Percentiles rank a stretch among this genome's conserved stretches.
Conservation (phyloP, 1,140 invertebrate genomes). For the Tenebrio molitor region DNA sequence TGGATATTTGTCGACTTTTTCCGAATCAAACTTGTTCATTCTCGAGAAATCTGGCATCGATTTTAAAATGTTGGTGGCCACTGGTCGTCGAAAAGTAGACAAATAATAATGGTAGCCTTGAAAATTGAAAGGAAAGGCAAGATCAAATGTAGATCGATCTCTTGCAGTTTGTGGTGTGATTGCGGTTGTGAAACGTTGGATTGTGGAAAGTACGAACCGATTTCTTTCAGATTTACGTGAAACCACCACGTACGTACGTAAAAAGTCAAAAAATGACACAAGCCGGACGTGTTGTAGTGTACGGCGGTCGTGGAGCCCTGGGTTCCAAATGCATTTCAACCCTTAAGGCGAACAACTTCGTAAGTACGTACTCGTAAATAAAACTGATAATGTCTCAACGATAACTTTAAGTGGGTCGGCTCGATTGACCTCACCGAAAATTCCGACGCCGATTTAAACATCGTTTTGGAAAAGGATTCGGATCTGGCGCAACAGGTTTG, state of each 20-base stretch:
- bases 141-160: constrained; percentile 25
- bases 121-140: constrained; percentile 18
- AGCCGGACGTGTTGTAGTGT: constrained; percentile 84
- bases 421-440: constrained; percentile 92
- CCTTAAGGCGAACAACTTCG: constrained; percentile 93
- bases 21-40: too few species aligned
- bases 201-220: not conserved
- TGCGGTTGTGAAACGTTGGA: constrained; percentile 16
- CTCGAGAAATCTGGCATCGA: too few species aligned
- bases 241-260: not conserved
- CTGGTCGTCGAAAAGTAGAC: constrained; percentile 3
- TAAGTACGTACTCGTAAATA: constrained; percentile 68
- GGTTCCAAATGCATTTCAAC: constrained; percentile 87
- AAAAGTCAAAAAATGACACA: constrained; percentile 51
- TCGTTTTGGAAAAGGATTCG: constrained; percentile 83
- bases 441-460: constrained; percentile 91
- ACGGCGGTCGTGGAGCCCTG: constrained; percentile 95
- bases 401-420: constrained; percentile 86
- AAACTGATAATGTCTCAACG: constrained; percentile 5
- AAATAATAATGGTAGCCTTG: constrained; percentile 16
- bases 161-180: constrained; percentile 2
- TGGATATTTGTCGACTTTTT: too few species aligned
- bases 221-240: not conserved
- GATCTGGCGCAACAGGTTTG: constrained; percentile 84
- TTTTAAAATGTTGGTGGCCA: not conserved